Conservation (phyloP, 2,888 invertebrate genomes). For the Molorchus minor region DNA sequence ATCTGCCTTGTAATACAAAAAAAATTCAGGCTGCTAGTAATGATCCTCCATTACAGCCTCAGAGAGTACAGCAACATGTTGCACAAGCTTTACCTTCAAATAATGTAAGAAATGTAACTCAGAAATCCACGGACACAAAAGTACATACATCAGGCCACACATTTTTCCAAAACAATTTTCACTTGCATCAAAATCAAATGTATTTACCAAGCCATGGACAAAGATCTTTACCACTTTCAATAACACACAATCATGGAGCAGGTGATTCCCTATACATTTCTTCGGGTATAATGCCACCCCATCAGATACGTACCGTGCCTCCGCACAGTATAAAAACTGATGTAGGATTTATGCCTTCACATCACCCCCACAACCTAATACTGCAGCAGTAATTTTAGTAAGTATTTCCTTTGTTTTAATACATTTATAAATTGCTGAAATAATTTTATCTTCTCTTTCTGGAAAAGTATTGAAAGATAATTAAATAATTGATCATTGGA, state of each 20-base stretch:
- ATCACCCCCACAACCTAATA: conserved; percentile 30
- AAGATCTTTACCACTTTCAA: conserved; percentile 41
- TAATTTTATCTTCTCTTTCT: no score
- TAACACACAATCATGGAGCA: conserved; percentile 45
- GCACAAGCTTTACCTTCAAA: conserved; percentile 6
- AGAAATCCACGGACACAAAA: conserved; percentile 9
- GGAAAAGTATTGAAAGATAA: no score
- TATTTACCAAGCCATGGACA: conserved; percentile 31
- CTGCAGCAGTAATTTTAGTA: conserved; percentile 24
- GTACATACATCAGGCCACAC: conserved; percentile 18
- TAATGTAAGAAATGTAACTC: conserved; percentile 11
- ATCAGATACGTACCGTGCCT: conserved; percentile 37
- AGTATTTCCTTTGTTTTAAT: neutral
- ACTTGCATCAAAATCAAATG: conserved; percentile 38
- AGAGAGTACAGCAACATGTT: conserved; percentile 12
- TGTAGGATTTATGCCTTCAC: conserved; percentile 31
- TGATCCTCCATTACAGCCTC: conserved; percentile 26
- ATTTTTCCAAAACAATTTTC: conserved; percentile 18
- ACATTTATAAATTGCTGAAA: no score
- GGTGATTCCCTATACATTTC: conserved; percentile 40
- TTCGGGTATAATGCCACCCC: conserved; percentile 38
- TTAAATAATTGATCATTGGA: no score
- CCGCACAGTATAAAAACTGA: conserved; percentile 28
- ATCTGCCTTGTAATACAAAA: conserved; percentile 24
- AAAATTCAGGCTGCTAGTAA: conserved; percentile 22